phyloP scores from a whole-genome alignment of 1,140 invertebrate genomes.

The Drosophila ogumai region DNA sequence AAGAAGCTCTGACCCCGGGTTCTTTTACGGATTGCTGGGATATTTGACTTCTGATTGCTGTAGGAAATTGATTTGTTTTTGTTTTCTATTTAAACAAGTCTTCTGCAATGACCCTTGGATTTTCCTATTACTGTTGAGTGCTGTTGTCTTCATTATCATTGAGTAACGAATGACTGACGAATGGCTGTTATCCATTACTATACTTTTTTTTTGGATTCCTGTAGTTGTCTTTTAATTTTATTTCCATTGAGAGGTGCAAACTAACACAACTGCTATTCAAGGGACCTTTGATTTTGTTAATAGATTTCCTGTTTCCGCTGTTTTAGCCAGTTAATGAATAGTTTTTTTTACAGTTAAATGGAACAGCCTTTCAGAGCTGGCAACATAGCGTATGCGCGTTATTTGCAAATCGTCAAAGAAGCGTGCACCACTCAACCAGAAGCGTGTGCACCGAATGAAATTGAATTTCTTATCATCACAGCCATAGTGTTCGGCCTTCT shows the following conservation, averaged over 20 bases:
- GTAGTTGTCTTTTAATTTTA: background rate
- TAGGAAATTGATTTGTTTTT: background rate
- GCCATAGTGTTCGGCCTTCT: conserved; percentile 17
- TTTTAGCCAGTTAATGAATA: conserved; percentile 11
- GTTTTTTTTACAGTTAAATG: background rate
- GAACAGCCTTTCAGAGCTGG: background rate
- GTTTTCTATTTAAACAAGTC: background rate
- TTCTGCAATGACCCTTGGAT: background rate
- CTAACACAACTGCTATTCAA: background rate
- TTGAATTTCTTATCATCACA: conserved; percentile 73
- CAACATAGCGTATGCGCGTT: conserved; percentile 43
- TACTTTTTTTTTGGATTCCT: background rate
- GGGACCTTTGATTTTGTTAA: conserved; percentile 1
- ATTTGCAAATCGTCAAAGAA: conserved; percentile 56
- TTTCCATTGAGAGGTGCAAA: background rate
- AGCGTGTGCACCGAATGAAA: conserved; percentile 48
- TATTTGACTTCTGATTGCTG: background rate
- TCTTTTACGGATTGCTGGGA: background rate
- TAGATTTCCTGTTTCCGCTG: background rate
- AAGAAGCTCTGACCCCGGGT: background rate
- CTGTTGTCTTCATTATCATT: background rate
- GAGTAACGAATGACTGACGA: background rate
- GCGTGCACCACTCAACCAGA: conserved; percentile 26
- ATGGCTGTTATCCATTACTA: background rate
- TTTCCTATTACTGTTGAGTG: background rate